phyloP scores from a whole-genome alignment of 1,140 invertebrate species.

The Apolygus lucorum region DNA sequence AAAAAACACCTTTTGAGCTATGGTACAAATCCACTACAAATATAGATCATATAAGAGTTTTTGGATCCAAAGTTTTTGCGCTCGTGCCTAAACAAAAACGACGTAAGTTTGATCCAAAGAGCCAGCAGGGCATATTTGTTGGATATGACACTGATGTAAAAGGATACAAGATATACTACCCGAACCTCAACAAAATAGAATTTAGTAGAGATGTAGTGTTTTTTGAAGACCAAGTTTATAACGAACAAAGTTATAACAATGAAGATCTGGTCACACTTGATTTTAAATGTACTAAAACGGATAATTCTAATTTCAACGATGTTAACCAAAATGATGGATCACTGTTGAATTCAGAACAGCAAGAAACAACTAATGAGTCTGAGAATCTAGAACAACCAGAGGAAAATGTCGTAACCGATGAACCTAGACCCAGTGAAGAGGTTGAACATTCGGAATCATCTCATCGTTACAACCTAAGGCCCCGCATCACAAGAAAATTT shows the following conservation, averaged over 20 bases:
- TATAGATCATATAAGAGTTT: conserved; percentile 34
- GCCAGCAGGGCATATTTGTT: conserved; percentile 32
- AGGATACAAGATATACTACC: neutral
- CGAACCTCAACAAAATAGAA: neutral
- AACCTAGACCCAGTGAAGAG: too few species aligned
- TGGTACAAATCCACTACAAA: conserved; percentile 30
- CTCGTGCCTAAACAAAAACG: conserved; percentile 28
- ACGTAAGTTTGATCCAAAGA: conserved; percentile 33
- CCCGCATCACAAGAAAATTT: too few species aligned
- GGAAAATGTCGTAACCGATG: too few species aligned
- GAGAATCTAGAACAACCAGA: too few species aligned
- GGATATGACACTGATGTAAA: conserved; percentile 30
- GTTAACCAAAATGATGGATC: too few species aligned
- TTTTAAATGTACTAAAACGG: neutral
- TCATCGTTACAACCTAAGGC: too few species aligned
- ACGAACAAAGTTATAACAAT: too few species aligned
- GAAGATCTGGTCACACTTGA: too few species aligned
- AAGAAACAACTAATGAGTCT: too few species aligned
- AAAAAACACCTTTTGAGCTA: conserved; percentile 32
- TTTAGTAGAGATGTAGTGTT: neutral
- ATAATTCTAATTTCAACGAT: neutral
- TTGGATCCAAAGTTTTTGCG: conserved; percentile 33
- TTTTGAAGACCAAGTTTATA: too few species aligned
- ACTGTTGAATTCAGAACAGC: too few species aligned
- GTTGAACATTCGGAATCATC: too few species aligned